Percentiles rank a stretch among this genome's conserved stretches.
phyloP scores from a whole-genome alignment of 2,113 vertebrate species.

The Aix galericulata region DNA sequence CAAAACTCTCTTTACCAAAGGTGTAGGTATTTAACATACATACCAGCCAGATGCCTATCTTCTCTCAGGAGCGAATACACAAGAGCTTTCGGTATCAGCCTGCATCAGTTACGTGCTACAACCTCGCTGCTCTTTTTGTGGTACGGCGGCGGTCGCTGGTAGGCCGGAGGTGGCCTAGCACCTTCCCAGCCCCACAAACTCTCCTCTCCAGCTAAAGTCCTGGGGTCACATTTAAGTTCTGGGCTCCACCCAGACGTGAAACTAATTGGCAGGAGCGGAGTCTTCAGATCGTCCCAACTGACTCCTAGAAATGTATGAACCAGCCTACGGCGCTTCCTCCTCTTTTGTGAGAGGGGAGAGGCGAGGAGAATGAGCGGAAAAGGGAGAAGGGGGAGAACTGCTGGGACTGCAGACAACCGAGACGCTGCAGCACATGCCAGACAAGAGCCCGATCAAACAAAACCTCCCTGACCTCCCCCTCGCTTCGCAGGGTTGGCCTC shows the following conservation, averaged over 20 bases:
- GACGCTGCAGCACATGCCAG: neutral
- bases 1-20: neutral
- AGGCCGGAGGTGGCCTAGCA: neutral
- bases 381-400: neutral
- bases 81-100: neutral
- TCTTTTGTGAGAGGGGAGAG: neutral
- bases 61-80: neutral
- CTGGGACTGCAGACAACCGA: neutral
- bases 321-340: neutral
- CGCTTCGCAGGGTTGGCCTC: neutral
- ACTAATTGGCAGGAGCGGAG: neutral
- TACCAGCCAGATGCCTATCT: neutral
- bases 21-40: neutral
- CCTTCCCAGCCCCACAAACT: neutral
- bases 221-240: neutral
- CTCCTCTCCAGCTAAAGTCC: neutral
- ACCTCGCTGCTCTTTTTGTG: neutral
- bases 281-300: neutral
- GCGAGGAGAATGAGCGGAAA: neutral
- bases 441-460: neutral
- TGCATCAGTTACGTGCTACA: neutral
- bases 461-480: neutral
- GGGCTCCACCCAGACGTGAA: neutral
- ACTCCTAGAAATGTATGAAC: conserved; percentile 23
- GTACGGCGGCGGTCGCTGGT: neutral